These are phyloP conservation scores for Drosophila repleta DNA, from an alignment of 1,140 invertebrate species.

Conservation along the genomic window DNA sequence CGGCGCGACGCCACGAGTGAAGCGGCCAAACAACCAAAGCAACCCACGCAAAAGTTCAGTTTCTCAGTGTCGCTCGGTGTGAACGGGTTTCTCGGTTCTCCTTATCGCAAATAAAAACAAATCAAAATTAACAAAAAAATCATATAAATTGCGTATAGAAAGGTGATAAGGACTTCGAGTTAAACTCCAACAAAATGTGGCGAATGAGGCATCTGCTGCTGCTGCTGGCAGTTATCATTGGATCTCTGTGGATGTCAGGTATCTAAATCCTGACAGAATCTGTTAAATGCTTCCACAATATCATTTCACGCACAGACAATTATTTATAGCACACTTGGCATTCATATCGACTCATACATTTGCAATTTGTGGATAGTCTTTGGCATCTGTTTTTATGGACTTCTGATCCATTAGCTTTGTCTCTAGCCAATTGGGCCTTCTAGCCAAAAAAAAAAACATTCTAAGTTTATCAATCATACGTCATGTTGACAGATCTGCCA, in stretches of 20 bases:
- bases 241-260: constrained; percentile 60
- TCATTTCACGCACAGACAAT: constrained; percentile 11
- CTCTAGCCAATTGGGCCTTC: constrained; percentile 21
- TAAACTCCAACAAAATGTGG: neutral
- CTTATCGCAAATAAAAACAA: constrained; percentile 18
- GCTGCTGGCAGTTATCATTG: constrained; percentile 59
- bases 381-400: constrained; percentile 6
- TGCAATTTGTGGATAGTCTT: constrained; percentile 14
- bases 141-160: constrained; percentile 2
- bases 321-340: constrained; percentile 45
- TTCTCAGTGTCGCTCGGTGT: constrained; percentile 51
- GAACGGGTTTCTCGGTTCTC: constrained; percentile 51
- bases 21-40: constrained; percentile 47
- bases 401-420: constrained; percentile 19
- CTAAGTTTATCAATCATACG: constrained; percentile 46
- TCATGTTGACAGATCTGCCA: constrained; percentile 36
- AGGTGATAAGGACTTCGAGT: constrained; percentile 42
- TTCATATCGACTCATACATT: constrained; percentile 12
- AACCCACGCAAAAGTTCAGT: constrained; percentile 69
- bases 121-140: constrained; percentile 5
- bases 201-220: constrained; percentile 38
- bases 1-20: constrained; percentile 6
- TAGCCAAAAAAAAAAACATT: constrained; percentile 1
- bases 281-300: constrained; percentile 19
- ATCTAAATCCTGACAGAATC: constrained; percentile 17